Evolutionary conservation across 2,888 invertebrate genomes (phyloP), one percentile per base, ranked within the genome.

Genomic region (Tupiocoris notatus): DNA sequence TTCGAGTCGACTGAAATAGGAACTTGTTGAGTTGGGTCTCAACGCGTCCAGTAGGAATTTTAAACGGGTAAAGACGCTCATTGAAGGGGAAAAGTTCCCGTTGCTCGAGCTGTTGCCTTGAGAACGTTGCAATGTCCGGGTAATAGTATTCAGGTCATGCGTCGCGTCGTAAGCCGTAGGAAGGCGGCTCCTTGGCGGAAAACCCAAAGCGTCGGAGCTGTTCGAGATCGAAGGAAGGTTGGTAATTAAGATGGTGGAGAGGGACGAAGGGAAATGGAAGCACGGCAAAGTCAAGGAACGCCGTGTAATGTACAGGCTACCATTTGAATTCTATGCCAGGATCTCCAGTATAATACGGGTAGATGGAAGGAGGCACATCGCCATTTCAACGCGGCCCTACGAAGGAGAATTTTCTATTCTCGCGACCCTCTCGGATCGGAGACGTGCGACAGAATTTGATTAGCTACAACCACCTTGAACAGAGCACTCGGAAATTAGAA

Each of bases 61-160:
- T 39, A 39, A 39, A 39, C 39, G 3, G 12, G 39, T 7, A 12
- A 39, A 39, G 39, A 39, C 39, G 39, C 3, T 39, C 39, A 39
- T 39, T 39, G 39, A 39, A 39, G 39, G 12, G 39, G 39, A 39
- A 39, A 39, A 39, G 39, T 39, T 39, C 39, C 39, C 39, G 39
- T 39, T 12, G 39, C 39, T 39, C 39, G 39, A 39, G 39, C 39
- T 39, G 39, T 39, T 39, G 39, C 39, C 39, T 39, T 39, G 39
- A 12, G 39, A 39, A 39, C 12, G 39, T 12, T 39, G 6, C 39
- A 39, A 39, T 3, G 39, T 39, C 39, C 58, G 16, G 58, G 24
- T 76, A 68, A 68, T 68, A 56, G 68, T 76, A 76, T 76, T 76
- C 76, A 62, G 68, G 76, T 76, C 76, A 76, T 76, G 76, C 67